Conservation (phyloP, 1,140 invertebrate species). For the Drosophila willistoni region DNA sequence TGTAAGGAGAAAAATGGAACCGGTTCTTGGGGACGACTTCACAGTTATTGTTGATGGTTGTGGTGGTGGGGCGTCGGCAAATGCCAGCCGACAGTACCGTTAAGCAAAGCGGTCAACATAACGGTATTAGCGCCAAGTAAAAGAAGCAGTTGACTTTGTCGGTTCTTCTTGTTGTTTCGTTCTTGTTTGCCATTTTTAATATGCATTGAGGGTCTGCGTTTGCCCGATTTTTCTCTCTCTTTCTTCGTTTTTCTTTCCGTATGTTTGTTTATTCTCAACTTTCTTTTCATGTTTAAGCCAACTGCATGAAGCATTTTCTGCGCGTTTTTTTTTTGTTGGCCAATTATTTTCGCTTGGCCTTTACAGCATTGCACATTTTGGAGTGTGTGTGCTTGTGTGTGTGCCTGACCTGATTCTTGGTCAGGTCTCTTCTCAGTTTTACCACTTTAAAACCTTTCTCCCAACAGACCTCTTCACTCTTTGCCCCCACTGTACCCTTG, state of each 20-base stretch:
- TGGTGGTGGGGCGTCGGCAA: conserved; percentile 21
- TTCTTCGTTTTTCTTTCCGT: conserved; percentile 10
- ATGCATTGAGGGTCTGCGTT: conserved; percentile 4
- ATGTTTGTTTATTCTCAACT: conserved; percentile 45
- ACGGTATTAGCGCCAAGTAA: conserved; percentile 49
- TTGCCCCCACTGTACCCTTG: not conserved
- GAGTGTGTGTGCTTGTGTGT: conserved; percentile 16
- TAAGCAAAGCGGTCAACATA: conserved; percentile 76
- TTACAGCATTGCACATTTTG: conserved; percentile 63
- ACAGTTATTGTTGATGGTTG: not conserved
- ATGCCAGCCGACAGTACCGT: conserved; percentile 55
- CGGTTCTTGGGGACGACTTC: conserved; percentile 37
- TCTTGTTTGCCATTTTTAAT: conserved; percentile 16
- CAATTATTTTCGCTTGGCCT: conserved; percentile 71
- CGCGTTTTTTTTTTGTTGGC: conserved; percentile 49
- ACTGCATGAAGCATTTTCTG: conserved; percentile 53
- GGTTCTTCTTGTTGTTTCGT: conserved; percentile 22
- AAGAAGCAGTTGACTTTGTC: conserved; percentile 41
- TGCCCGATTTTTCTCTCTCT: conserved; percentile 9
- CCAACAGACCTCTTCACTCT: conserved; percentile 22
- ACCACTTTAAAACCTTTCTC: conserved; percentile 18
- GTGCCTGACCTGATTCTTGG: conserved; percentile 68
- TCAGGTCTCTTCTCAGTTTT: conserved; percentile 32
- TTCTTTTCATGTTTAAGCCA: conserved; percentile 67
- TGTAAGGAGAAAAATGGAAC: conserved; percentile 43